Conservation (phyloP, 2,888 invertebrate species). For the Acronicta leporina region DNA sequence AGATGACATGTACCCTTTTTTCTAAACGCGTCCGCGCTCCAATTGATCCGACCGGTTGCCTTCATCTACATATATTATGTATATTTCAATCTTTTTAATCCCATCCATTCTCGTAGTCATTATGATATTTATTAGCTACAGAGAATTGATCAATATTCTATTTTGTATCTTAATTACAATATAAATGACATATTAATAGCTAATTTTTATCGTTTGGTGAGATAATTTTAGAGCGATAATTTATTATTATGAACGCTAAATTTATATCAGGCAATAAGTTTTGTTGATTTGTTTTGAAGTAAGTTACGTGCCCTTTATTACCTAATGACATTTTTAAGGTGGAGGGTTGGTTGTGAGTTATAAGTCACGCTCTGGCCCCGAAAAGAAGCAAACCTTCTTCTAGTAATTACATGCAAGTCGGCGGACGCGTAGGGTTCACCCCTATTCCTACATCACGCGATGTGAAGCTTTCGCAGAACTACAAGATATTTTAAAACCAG, state of each 20-base stretch:
- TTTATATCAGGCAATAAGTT: slow-evolving; percentile 55
- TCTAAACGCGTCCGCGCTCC: slow-evolving; percentile 40
- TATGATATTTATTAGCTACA: slow-evolving; percentile 47
- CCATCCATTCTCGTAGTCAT: slow-evolving; percentile 37
- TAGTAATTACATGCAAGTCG: slow-evolving; percentile 83
- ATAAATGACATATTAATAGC: slow-evolving; percentile 40
- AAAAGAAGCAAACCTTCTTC: slow-evolving; percentile 82
- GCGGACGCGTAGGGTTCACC: slow-evolving; percentile 70
- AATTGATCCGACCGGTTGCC: slow-evolving; percentile 52
- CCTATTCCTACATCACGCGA: slow-evolving; percentile 76
- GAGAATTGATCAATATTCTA: slow-evolving; percentile 47
- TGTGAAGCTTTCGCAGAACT: slow-evolving; percentile 68
- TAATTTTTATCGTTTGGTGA: slow-evolving; percentile 35
- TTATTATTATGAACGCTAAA: slow-evolving; percentile 40
- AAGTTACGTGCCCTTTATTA: slow-evolving; percentile 78
- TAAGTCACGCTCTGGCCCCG: slow-evolving; percentile 78
- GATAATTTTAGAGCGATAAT: slow-evolving; percentile 40
- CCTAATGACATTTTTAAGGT: slow-evolving; percentile 71
- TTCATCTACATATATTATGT: slow-evolving; percentile 63
- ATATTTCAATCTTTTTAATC: slow-evolving; percentile 47
- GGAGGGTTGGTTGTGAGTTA: slow-evolving; percentile 73
- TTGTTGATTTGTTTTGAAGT: slow-evolving; percentile 63
- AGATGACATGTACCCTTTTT: slow-evolving; percentile 35
- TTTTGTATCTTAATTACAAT: slow-evolving; percentile 52
- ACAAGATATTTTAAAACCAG: slow-evolving; percentile 51